Evolutionary conservation across 2,888 invertebrate species (phyloP), one percentile per base, ranked within the genome.

Genomic region (Gari tellinella): DNA sequence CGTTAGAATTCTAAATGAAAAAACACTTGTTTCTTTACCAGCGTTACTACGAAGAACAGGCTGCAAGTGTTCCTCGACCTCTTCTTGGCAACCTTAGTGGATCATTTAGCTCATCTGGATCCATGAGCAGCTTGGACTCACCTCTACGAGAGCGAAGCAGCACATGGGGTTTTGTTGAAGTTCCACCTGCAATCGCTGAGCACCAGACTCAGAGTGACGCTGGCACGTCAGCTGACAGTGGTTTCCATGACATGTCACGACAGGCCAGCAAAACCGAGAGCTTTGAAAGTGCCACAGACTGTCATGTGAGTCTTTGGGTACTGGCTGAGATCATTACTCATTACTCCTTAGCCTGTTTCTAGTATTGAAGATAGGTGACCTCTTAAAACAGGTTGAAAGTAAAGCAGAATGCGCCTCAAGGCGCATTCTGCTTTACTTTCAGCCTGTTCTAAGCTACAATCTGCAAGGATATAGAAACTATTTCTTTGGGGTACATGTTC

Each of bases 201-300:
- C 78, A 81, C 49, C 80, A 80, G 53, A 76, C 82, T 2, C 77
- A 60, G 12, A 84, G 83, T 38, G 83, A 84, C 26, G 79, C 81
- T 15, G 83, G 83, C 0, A 61, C 67, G 1, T 83, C 87, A 0
- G 81, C 83, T 0, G 89, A 88, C 60, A 88, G 87, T 52, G 81
- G 82, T 14, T 76, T 84, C 38, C 85, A 83, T 66, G 87, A 87
- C 67, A 85, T 88, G 86, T 87, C 88, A 4, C 81, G 89, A 0
- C 89, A 89, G 66, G 88, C 84, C 15, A 89, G 89, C 56, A 86
- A 88, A 53, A 88, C 88, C 0, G 89, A 88, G 72, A 88, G 88
- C 68, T 83, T 73, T 4, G 88, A 86, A 17, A 87, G 85, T 31
- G 70, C 70, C 0, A 69, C 80, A 4, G 88, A 86, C 31, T 31